These are phyloP conservation scores for Paramormyrops kingsleyae DNA, from an alignment of 2,113 vertebrate genomes.

Conservation along the genomic window DNA sequence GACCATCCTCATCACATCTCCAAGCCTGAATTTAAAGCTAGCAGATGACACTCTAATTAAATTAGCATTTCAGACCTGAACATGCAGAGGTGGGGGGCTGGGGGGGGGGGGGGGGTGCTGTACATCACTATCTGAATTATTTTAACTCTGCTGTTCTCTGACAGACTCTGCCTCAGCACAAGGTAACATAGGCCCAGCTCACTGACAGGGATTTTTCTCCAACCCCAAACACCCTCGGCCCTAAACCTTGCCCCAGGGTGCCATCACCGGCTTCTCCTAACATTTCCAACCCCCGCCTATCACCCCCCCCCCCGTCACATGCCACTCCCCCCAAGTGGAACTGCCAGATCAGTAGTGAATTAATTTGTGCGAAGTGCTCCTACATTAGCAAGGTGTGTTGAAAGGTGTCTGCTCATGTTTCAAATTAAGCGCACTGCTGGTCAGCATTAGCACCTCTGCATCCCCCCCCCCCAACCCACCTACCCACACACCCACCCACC, in stretches of 20 bases:
- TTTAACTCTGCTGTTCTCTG: not conserved
- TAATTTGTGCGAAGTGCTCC: slow-evolving; percentile 98
- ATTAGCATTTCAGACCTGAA: slow-evolving; percentile 51
- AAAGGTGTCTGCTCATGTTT: slow-evolving; percentile 99
- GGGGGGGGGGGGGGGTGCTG: no score
- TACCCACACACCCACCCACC: slow-evolving; percentile 45
- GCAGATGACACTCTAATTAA: slow-evolving; percentile 56
- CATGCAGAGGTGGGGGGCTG: slow-evolving; percentile 23
- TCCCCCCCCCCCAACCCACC: slow-evolving; percentile 53
- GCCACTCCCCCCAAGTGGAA: slow-evolving; percentile 45
- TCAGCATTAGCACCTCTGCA: slow-evolving; percentile 97
- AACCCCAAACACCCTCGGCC: not conserved
- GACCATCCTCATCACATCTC: not conserved
- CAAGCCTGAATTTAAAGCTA: slow-evolving; percentile 55
- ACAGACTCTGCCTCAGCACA: not conserved
- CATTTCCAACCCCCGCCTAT: slow-evolving; percentile 6
- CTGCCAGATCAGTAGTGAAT: slow-evolving; percentile 92
- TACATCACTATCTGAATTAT: not conserved
- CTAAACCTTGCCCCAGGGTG: not conserved
- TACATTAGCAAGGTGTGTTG: slow-evolving; percentile 99
- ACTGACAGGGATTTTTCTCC: not conserved
- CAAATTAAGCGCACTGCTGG: slow-evolving; percentile 99
- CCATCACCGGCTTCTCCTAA: not conserved
- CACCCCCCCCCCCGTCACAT: not conserved
- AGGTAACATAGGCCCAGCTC: not conserved